Base-by-base conservation (phyloP, 2,888 invertebrate genomes). In the Leptinotarsa peninsularis region DNA sequence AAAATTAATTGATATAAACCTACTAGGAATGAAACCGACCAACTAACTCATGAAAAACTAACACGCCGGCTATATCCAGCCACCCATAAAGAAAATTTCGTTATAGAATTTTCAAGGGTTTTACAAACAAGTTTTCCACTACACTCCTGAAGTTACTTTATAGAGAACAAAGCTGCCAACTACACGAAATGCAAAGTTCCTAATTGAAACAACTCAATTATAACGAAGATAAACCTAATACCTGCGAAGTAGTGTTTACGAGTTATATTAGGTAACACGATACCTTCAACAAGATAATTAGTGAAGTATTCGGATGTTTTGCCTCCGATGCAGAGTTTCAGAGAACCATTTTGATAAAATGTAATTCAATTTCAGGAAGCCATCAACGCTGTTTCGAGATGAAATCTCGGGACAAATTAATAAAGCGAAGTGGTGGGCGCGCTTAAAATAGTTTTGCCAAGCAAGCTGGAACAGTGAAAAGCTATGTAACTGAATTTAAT, bases 211-310 rank as follows among this genome's bases (percentile, higher is more conserved):
- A 66, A 70, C 71, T 74, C 71, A 74, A 74, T 71, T 71, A 70
- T 54, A 67, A 49, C 67, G 43, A 74, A 66, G 67, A 71, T 74
- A 74, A 69, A 63, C 74, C 52, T 56, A 58, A 23, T 58, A 58
- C 58, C 71, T 74, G 54, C 10, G 54, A 54, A 54, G 54, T 54
- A 18, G 54, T 54, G 74, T 74, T 74, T 74, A 70, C 71, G 69
- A 71, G 74, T 74, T 74, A 71, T 52, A 67, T 54, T 67, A 67
- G 63, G 74, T 71, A 74, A 74, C 74, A n/a, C 71, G 71, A 74
- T 71, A 66, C 71, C 54, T 54, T 54, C 54, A 54, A 66, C 70
- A 74, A 50, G 71, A 71, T 74, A 74, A 74, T 74, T 74, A 71
- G 74, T 56, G 67, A 71, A 74, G 74, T 74, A 74, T 71, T 54